Percentiles rank a stretch among this genome's conserved stretches.
Conservation (phyloP, 2,797 vertebrate genomes). For the Brotula barbata region DNA sequence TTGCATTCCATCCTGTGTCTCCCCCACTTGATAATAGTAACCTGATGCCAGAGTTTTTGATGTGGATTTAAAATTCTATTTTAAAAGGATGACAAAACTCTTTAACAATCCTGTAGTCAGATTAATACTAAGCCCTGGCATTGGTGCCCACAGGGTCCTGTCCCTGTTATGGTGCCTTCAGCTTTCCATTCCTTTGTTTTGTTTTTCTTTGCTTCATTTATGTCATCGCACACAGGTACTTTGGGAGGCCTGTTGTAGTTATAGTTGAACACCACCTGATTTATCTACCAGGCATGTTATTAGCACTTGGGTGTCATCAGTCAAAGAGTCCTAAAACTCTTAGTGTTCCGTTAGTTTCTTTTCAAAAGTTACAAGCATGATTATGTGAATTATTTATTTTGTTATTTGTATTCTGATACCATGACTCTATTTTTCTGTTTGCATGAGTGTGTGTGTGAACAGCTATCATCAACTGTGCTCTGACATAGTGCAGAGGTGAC, state of each 20-base stretch:
- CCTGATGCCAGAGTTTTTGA: slow-evolving; percentile 58
- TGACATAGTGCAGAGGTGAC: slow-evolving; percentile 53
- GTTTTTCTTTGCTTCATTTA: not conserved
- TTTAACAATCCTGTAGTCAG: slow-evolving; percentile 54
- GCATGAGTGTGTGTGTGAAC: slow-evolving; percentile 4
- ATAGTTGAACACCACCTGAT: slow-evolving; percentile 9
- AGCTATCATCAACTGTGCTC: slow-evolving; percentile 44
- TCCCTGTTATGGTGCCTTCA: slow-evolving; percentile 1
- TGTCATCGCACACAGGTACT: not conserved
- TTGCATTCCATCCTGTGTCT: slow-evolving; percentile 60
- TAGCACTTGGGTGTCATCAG: slow-evolving; percentile 14
- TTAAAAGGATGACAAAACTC: slow-evolving; percentile 66
- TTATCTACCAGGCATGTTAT: slow-evolving; percentile 15
- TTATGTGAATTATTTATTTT: slow-evolving; percentile 3
- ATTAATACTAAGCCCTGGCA: slow-evolving; percentile 53
- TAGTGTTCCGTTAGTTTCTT: slow-evolving; percentile 15
- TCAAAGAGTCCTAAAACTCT: slow-evolving; percentile 17
- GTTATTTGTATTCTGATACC: not conserved
- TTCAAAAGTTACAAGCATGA: not conserved
- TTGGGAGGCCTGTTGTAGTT: slow-evolving; percentile 4
- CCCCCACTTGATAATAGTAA: slow-evolving; percentile 61
- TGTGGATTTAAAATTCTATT: slow-evolving; percentile 72
- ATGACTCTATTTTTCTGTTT: not conserved
- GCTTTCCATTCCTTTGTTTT: not conserved
- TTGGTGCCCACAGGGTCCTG: slow-evolving; percentile 14